These are phyloP conservation scores for Hucho hucho DNA, from an alignment of 2,113 vertebrate genomes.

Conservation along the genomic window DNA sequence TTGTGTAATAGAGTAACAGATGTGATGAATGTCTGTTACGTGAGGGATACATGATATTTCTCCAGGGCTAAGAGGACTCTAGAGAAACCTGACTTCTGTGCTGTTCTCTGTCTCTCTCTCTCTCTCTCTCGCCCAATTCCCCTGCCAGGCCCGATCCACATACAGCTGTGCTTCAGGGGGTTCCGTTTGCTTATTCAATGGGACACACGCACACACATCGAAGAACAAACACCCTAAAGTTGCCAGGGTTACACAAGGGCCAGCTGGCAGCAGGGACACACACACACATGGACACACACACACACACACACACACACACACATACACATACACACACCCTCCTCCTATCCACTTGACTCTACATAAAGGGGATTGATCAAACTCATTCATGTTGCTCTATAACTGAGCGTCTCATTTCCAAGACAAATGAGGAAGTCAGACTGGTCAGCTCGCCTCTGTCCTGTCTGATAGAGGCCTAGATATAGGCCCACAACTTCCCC, in stretches of 20 bases:
- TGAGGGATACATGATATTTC: slow-evolving; percentile 30
- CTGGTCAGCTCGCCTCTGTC: slow-evolving; percentile 46
- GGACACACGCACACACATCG: slow-evolving; percentile 17
- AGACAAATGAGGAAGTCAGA: slow-evolving; percentile 45
- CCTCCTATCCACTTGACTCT: slow-evolving; percentile 58
- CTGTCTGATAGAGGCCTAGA: slow-evolving; percentile 29
- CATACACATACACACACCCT: slow-evolving; percentile 23
- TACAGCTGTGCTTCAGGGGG: slow-evolving; percentile 67
- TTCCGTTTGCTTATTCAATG: slow-evolving; percentile 60
- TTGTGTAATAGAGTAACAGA: slow-evolving; percentile 57
- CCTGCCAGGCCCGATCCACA: slow-evolving; percentile 56
- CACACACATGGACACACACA: slow-evolving; percentile 25
- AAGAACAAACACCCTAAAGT: slow-evolving; percentile 18
- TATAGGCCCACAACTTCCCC: slow-evolving; percentile 16
- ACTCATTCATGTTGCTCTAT: slow-evolving; percentile 63
- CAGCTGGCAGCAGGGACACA: slow-evolving; percentile 60
- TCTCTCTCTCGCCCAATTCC: no score
- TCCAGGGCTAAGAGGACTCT: neutral
- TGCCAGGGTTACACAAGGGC: slow-evolving; percentile 52
- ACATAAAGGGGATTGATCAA: slow-evolving; percentile 67
- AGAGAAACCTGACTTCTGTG: neutral
- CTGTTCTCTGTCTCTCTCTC: slow-evolving; percentile 21
- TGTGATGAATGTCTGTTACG: slow-evolving; percentile 63
- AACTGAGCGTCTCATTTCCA: slow-evolving; percentile 68
- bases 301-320: slow-evolving; percentile 15